Evolutionary conservation across 2,888 invertebrate genomes (phyloP).

Genomic region (Zygothrica quintamaculata): DNA sequence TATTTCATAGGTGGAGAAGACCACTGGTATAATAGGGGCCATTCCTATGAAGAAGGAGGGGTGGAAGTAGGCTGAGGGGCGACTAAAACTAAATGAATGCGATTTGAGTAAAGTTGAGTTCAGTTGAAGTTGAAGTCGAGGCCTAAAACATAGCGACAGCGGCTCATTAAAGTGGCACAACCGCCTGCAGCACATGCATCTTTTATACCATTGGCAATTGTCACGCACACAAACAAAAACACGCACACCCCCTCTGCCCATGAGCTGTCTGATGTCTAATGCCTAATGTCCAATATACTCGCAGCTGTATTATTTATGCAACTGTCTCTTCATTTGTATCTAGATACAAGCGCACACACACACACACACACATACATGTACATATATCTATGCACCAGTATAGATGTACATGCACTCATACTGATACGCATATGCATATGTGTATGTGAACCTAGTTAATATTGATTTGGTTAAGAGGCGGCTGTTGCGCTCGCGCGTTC

Average conservation of each 20-base stretch:
- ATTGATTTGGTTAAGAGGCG: constrained; percentile 74
- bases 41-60: no score
- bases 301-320: constrained; percentile 2
- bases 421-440: background rate
- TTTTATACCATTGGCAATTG: constrained; percentile 38
- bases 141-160: constrained; percentile 29
- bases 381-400: background rate
- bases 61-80: background rate
- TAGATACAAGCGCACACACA: background rate
- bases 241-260: constrained; percentile 4
- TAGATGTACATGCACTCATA: constrained; percentile 14
- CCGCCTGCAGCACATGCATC: constrained; percentile 45
- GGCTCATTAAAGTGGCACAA: constrained; percentile 60
- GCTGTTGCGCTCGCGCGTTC: constrained; percentile 54
- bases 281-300: constrained; percentile 18
- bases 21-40: no score
- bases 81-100: background rate
- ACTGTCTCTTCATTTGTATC: constrained; percentile 38
- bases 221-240: constrained; percentile 19
- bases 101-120: background rate
- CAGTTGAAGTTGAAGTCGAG: no score
- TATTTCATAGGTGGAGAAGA: constrained; percentile 34
- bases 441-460: constrained; percentile 61
- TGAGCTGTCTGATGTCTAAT: constrained; percentile 26
- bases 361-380: background rate